A percentile compares a stretch with the other conserved stretches of the same genome.
Evolutionary conservation across 2,888 invertebrate species (phyloP).

Genomic region (Asteroscopus sphinx): DNA sequence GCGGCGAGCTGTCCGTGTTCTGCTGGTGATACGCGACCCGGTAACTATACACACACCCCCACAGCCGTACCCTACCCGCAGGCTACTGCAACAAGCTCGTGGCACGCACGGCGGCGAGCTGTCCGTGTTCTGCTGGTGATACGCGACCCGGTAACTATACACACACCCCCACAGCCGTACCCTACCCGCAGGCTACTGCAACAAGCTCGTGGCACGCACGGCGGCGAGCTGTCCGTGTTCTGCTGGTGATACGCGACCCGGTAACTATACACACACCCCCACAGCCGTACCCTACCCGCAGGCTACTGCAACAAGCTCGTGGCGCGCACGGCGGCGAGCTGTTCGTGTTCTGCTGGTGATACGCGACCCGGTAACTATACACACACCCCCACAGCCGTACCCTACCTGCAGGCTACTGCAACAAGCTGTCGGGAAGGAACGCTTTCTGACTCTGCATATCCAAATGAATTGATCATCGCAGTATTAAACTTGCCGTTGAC

Average conservation of each 20-base stretch:
- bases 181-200: too few relatives aligned
- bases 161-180: neutral
- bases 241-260: neutral
- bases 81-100: too few relatives aligned
- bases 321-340: neutral
- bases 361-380: too few relatives aligned
- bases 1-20: conserved; percentile 5
- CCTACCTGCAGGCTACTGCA: too few relatives aligned
- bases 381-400: too few relatives aligned
- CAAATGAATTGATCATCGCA: too few relatives aligned
- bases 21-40: neutral
- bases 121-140: conserved; percentile 13
- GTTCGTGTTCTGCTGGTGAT: conserved; percentile 4
- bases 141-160: neutral
- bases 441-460: too few relatives aligned
- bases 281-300: neutral
- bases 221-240: conserved; percentile 4
- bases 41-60: neutral
- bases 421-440: too few relatives aligned
- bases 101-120: conserved; percentile 1
- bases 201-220: neutral
- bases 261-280: neutral
- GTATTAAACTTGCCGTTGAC: too few relatives aligned
- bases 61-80: neutral
- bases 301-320: neutral